A percentile compares a stretch with the other conserved stretches of the same genome.
Evolutionary conservation across 1,140 invertebrate genomes (phyloP).

Genomic region (Anadara kagoshimensis): DNA sequence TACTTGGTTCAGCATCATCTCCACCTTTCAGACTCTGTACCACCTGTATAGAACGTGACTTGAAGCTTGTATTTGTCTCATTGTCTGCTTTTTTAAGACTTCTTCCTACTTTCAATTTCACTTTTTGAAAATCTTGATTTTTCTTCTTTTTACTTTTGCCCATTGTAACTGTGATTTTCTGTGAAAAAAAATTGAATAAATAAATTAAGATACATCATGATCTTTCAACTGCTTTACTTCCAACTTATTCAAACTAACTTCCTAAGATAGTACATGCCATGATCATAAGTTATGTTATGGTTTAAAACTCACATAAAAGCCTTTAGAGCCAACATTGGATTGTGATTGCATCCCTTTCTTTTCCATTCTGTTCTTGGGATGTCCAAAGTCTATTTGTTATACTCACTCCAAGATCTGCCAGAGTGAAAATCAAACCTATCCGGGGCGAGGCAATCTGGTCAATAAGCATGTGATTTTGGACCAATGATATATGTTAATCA

Average conservation of each 20-base stretch:
- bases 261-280: neutral
- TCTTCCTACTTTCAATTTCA: conserved; percentile 77
- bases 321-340: neutral
- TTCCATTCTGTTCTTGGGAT: too few relatives aligned
- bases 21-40: conserved; percentile 79
- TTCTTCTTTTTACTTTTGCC: conserved; percentile 61
- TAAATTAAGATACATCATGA: neutral
- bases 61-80: conserved; percentile 90
- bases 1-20: conserved; percentile 76
- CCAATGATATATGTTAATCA: too few relatives aligned
- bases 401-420: too few relatives aligned
- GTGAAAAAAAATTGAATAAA: neutral
- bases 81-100: conserved; percentile 82
- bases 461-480: too few relatives aligned
- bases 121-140: conserved; percentile 78
- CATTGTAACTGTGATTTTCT: conserved; percentile 20
- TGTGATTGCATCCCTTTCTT: neutral
- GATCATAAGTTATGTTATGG: neutral
- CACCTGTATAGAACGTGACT: conserved; percentile 89
- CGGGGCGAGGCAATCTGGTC: too few relatives aligned
- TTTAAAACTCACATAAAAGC: neutral
- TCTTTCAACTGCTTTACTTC: neutral
- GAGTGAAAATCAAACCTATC: too few relatives aligned
- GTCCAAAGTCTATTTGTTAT: too few relatives aligned
- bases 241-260: neutral